A percentile compares a stretch with the other conserved stretches of the same genome.
Evolutionary conservation across 2,113 vertebrate genomes (phyloP).

Genomic region (Canis aureus): DNA sequence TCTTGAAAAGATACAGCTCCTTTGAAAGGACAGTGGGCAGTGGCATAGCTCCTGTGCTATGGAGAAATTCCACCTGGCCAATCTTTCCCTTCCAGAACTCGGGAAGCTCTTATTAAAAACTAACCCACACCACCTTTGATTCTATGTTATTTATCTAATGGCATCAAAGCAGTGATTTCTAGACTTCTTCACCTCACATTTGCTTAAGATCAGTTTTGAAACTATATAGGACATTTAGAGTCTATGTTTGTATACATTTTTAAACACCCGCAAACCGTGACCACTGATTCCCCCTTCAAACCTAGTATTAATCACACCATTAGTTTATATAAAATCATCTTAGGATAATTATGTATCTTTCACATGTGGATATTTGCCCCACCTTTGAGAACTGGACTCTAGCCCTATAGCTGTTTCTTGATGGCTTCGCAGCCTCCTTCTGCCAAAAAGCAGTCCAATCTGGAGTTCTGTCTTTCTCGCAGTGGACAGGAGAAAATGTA

Average conservation of each 20-base stretch:
- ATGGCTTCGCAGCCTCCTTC: not conserved
- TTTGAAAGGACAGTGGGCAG: not conserved
- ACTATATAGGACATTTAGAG: not conserved
- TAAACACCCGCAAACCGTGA: not conserved
- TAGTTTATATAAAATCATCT: not conserved
- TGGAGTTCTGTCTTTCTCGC: not conserved
- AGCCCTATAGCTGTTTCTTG: not conserved
- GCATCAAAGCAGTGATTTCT: not conserved
- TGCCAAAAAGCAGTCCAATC: not conserved
- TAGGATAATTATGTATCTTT: accelerated
- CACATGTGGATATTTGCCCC: no score
- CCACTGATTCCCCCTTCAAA: not conserved
- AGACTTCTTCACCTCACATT: not conserved
- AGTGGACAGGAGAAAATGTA: constrained; percentile 99
- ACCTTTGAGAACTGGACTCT: accelerated
- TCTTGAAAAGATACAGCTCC: not conserved
- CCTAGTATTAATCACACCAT: not conserved
- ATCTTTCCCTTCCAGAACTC: not conserved
- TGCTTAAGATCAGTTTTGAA: not conserved
- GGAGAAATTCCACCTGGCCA: not conserved
- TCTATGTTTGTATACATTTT: not conserved
- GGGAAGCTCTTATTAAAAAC: not conserved
- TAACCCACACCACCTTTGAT: not conserved
- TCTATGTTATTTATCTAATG: accelerated
- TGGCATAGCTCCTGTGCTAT: no score